Conservation (phyloP, 2,888 invertebrate genomes). For the Hemithea aestivaria region DNA sequence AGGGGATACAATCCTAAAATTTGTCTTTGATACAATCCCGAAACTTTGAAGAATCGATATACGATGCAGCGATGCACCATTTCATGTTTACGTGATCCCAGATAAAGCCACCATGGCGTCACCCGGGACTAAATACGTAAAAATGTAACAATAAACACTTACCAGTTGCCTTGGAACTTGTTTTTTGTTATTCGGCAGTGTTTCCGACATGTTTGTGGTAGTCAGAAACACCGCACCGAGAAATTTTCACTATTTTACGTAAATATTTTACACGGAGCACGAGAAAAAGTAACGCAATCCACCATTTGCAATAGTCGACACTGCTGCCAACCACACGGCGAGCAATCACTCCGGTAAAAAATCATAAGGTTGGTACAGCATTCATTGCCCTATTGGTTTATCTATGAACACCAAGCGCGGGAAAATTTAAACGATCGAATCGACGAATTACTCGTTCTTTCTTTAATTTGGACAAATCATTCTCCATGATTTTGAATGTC, state of each 20-base stretch:
- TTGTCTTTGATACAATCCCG: conserved; percentile 35
- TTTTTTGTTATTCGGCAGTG: conserved; percentile 78
- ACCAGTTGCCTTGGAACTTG: conserved; percentile 81
- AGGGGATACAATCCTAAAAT: conserved; percentile 30
- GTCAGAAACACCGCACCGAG: conserved; percentile 77
- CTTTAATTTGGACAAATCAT: too few relatives aligned
- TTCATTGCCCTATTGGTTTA: conserved; percentile 61
- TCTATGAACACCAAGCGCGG: conserved; percentile 49
- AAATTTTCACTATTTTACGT: conserved; percentile 78
- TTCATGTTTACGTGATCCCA: conserved; percentile 82
- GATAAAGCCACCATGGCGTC: conserved; percentile 83
- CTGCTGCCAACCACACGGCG: conserved; percentile 68
- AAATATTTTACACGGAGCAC: conserved; percentile 80
- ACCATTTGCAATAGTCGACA: conserved; percentile 78
- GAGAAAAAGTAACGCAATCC: conserved; percentile 79
- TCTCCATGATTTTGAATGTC: too few relatives aligned
- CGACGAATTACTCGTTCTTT: too few relatives aligned
- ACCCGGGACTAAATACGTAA: conserved; percentile 78
- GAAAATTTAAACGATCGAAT: conserved; percentile 55
- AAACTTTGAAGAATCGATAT: conserved; percentile 72
- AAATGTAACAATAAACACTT: conserved; percentile 76
- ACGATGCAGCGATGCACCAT: conserved; percentile 79
- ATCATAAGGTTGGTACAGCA: conserved; percentile 56
- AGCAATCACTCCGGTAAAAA: conserved; percentile 64
- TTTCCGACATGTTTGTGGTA: conserved; percentile 78